Percentiles rank a stretch among this genome's conserved stretches.
phyloP scores from a whole-genome alignment of 2,797 vertebrate genomes.

The Danio aesculapii region DNA sequence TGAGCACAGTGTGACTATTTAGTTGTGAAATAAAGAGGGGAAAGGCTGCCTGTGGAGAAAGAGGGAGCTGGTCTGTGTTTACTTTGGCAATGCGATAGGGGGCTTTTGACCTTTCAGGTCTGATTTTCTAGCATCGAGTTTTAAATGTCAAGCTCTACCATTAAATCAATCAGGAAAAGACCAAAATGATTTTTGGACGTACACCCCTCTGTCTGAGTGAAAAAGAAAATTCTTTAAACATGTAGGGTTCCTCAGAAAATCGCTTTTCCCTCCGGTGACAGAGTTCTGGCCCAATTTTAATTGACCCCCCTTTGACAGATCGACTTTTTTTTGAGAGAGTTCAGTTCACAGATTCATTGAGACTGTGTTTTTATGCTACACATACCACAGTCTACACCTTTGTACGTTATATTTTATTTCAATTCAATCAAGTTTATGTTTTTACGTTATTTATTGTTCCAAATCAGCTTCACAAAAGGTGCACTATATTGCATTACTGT shows the following conservation, averaged over 20 bases:
- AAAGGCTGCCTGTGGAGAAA: constrained; percentile 50
- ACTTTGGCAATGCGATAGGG: constrained; percentile 60
- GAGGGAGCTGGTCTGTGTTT: constrained; percentile 64
- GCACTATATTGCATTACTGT: no score
- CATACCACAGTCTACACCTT: background rate
- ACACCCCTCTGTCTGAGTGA: constrained; percentile 33
- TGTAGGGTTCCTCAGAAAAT: constrained; percentile 31
- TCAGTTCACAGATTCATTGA: background rate
- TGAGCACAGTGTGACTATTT: constrained; percentile 50
- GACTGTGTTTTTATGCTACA: background rate
- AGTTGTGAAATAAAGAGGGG: constrained; percentile 52
- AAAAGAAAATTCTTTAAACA: constrained; percentile 26
- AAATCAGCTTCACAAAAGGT: no score
- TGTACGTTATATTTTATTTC: background rate
- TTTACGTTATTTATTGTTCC: no score
- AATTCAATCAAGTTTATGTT: no score
- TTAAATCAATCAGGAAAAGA: constrained; percentile 64
- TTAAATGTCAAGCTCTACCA: constrained; percentile 64
- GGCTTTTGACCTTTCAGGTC: constrained; percentile 70
- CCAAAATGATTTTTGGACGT: constrained; percentile 43
- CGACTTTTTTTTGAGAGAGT: background rate
- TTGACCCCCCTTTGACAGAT: constrained; percentile 6
- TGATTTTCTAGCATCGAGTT: constrained; percentile 57
- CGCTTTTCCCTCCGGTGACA: constrained; percentile 5
- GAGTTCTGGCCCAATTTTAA: constrained; percentile 29